Percentiles rank a stretch among this genome's conserved stretches.
These are phyloP conservation scores for Myotis yumanensis DNA, from an alignment of 2,113 vertebrate species.

Conservation along the genomic window DNA sequence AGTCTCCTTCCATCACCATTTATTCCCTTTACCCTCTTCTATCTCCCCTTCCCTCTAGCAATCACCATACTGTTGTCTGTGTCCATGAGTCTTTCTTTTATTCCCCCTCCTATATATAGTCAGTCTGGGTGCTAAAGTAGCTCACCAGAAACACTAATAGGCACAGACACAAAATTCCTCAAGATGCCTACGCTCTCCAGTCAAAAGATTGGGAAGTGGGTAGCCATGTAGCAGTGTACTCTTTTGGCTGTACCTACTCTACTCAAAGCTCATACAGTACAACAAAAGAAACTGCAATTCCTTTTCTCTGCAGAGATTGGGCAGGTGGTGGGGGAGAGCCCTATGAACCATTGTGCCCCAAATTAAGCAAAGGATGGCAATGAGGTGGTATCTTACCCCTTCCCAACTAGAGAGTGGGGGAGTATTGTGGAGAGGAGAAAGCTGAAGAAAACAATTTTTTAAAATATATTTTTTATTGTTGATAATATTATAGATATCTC, in stretches of 20 bases:
- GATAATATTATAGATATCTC: too few relatives aligned
- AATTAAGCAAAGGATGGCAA: constrained; percentile 25
- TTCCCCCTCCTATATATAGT: background rate
- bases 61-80: background rate
- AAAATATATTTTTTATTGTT: too few relatives aligned
- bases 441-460: background rate
- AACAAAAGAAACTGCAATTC: background rate
- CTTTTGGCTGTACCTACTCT: background rate
- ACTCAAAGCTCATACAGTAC: background rate
- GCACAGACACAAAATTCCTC: background rate
- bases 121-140: background rate
- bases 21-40: background rate
- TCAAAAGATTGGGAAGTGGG: background rate
- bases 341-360: background rate
- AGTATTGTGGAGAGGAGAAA: background rate
- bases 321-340: background rate
- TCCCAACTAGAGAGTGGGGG: background rate
- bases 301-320: background rate
- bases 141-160: background rate
- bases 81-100: background rate
- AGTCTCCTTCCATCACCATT: background rate
- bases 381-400: background rate
- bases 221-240: background rate
- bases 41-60: background rate
- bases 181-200: background rate